Evolutionary conservation across 1,140 invertebrate genomes (phyloP).

Genomic region (Lordiphosa collinella): DNA sequence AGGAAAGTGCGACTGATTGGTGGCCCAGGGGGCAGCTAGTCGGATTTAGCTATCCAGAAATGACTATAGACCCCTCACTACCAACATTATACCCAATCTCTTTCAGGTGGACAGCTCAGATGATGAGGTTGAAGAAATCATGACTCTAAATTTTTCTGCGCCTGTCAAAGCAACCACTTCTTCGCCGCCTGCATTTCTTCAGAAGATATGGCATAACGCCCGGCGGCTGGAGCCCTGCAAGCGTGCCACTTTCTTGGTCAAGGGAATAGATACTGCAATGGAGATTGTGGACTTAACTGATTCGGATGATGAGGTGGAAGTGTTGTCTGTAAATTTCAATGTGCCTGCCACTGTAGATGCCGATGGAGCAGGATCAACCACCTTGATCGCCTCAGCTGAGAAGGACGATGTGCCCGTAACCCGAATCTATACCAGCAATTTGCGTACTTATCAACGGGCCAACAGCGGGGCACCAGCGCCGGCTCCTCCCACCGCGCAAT

Average conservation of each 20-base stretch:
- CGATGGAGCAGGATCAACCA: conserved; percentile 34
- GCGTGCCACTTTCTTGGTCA: conserved; percentile 51
- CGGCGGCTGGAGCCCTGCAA: conserved; percentile 48
- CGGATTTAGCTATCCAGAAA: conserved; percentile 39
- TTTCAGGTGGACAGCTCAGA: conserved; percentile 55
- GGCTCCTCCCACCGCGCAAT: conserved; percentile 13
- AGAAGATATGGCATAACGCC: conserved; percentile 50
- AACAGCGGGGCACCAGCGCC: conserved; percentile 17
- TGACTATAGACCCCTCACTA: conserved; percentile 26
- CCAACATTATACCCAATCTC: neutral
- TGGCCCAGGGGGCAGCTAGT: conserved; percentile 53
- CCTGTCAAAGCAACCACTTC: conserved; percentile 8
- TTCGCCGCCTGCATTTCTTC: conserved; percentile 46
- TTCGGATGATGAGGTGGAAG: conserved; percentile 60
- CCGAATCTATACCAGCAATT: conserved; percentile 56
- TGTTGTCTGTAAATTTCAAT: conserved; percentile 58
- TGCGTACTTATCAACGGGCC: conserved; percentile 51
- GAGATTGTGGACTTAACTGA: conserved; percentile 58
- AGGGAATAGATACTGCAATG: conserved; percentile 43
- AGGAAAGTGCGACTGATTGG: conserved; percentile 50
- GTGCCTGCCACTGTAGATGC: conserved; percentile 58
- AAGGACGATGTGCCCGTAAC: conserved; percentile 54
- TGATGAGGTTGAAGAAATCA: conserved; percentile 45
- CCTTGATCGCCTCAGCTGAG: conserved; percentile 8
- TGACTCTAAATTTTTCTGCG: conserved; percentile 1